Conservation (phyloP, 2,888 invertebrate species). For the Nudaria mundana region DNA sequence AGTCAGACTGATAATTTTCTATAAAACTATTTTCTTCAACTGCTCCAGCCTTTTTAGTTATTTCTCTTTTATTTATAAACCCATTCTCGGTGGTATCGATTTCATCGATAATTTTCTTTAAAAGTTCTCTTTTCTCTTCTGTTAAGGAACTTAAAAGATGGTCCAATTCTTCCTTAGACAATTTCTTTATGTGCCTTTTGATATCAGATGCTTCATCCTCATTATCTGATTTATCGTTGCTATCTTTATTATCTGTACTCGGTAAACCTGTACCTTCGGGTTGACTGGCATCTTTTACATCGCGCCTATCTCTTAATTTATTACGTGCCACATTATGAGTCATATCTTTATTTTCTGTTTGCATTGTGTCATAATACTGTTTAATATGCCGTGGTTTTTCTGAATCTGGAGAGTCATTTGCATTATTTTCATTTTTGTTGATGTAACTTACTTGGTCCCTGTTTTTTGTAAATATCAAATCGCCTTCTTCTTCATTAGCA, state of each 20-base stretch:
- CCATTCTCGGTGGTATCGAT: constrained; percentile 31
- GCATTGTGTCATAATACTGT: constrained; percentile 43
- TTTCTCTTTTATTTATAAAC: constrained; percentile 63
- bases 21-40: constrained; percentile 59
- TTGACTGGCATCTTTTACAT: constrained; percentile 28
- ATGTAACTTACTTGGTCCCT: constrained; percentile 32
- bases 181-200: constrained; percentile 62
- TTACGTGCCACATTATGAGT: constrained; percentile 33
- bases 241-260: constrained; percentile 28
- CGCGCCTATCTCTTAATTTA: constrained; percentile 52
- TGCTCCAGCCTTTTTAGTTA: constrained; percentile 68
- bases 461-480: constrained; percentile 42
- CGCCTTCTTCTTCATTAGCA: constrained; percentile 44
- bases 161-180: constrained; percentile 60
- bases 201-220: constrained; percentile 65
- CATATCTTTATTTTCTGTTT: constrained; percentile 39
- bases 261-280: constrained; percentile 19
- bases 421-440: constrained; percentile 38
- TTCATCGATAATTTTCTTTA: constrained; percentile 64
- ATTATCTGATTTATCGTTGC: constrained; percentile 28
- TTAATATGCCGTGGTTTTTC: constrained; percentile 39
- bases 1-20: constrained; percentile 56
- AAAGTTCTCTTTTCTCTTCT: constrained; percentile 60
- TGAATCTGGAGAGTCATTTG: constrained; percentile 36
- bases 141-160: constrained; percentile 62